Base-by-base conservation (phyloP, 2,113 vertebrate genomes). In the Datnioides undecimradiatus region DNA sequence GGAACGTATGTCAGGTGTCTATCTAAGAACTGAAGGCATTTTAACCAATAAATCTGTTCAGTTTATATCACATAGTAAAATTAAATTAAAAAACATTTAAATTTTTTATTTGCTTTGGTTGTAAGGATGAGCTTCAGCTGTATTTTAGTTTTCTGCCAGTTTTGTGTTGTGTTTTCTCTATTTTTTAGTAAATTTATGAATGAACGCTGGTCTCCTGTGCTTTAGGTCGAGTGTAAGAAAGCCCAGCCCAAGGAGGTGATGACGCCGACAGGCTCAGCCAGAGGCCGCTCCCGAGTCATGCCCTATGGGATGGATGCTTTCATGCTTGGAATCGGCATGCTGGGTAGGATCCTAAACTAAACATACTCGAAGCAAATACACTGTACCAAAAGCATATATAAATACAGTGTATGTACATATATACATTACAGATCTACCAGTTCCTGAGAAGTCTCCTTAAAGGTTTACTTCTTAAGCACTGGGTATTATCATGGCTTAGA, bases 191-290 rank as follows among this genome's bases (percentile, higher is more conserved):
- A 52, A 33, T 38, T 27, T 62, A 11, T 62, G 17, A 70, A 19
- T 34, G 13, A 29, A 38, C 9, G 19, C 8, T 29, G 41, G 31
- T 49, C 27, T 51, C 34, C n/a, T 51, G 13, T 79, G 79, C 64
- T 90, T 68, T 80, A 99, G 98, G 98, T 99, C 90, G 98, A 99
- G 93, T 99, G 98, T 94, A 99, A 99, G 95, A 99, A 99, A 92
- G 98, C 98, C 23, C 98, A 99, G 93, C 98, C 98, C 33, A 99
- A 99, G 94, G 98, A 99, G 88, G 98, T 99, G 93, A 99, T 99
- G 98, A 99, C 97, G 38, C 98, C 98, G 0, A 97, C 97, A 0
- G 97, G 97, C 79, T 98, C 97, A 0, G 97, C 97, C 33, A 93
- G 98, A 80, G 98, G 98, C 19, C 95, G 98, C 78, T 98, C 98